Evolutionary conservation across 2,113 vertebrate species (phyloP).

Genomic region (Psilopogon haemacephalus): DNA sequence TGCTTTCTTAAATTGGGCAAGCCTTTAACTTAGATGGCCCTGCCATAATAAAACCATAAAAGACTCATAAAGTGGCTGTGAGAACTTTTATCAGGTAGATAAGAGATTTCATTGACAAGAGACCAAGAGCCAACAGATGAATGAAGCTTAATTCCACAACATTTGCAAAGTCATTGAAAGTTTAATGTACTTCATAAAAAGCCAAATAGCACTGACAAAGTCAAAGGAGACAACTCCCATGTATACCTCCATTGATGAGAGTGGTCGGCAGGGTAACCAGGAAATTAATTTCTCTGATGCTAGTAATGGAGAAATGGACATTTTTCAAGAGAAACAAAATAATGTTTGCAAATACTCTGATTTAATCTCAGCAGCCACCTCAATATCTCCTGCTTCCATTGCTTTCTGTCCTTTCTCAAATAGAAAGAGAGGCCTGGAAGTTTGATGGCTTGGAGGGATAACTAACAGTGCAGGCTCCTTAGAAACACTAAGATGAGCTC

Average conservation of each 20-base stretch:
- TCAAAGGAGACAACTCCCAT: background rate
- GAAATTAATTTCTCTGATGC: background rate
- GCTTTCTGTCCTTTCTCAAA: background rate
- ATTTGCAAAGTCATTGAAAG: background rate
- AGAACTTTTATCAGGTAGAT: background rate
- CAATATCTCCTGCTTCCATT: background rate
- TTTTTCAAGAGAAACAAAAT: background rate
- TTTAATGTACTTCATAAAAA: background rate
- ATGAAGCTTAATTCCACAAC: background rate
- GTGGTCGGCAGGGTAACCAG: background rate
- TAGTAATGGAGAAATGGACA: background rate
- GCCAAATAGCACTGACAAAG: background rate
- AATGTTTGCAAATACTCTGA: background rate
- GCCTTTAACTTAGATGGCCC: background rate
- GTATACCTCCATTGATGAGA: background rate
- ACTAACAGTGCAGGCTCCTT: background rate
- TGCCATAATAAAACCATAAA: background rate
- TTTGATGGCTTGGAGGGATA: background rate
- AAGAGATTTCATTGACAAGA: conserved; percentile 2
- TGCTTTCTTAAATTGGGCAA: conserved; percentile 8
- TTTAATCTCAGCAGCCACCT: background rate
- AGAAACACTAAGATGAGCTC: background rate
- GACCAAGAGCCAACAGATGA: background rate
- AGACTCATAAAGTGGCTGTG: background rate
- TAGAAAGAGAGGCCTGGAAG: background rate